Percentiles rank a stretch among this genome's conserved stretches.
These are phyloP conservation scores for Perccottus glenii DNA, from an alignment of 2,113 vertebrate genomes.

Conservation along the genomic window DNA sequence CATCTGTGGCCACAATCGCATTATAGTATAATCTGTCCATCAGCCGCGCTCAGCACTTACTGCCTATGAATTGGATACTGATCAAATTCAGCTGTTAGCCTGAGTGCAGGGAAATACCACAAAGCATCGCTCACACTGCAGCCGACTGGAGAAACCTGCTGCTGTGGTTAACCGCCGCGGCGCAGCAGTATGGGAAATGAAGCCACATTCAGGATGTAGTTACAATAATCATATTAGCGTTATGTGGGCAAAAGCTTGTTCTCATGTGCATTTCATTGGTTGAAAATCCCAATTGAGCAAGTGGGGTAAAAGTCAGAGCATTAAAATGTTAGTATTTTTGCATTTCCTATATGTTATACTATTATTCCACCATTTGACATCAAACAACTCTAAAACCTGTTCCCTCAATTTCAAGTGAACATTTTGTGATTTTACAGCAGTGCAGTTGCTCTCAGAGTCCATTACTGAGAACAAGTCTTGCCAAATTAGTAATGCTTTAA, in stretches of 20 bases:
- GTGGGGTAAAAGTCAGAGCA: constrained; percentile 14
- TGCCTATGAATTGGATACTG: constrained; percentile 38
- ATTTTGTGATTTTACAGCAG: background rate
- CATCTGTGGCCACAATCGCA: constrained; percentile 57
- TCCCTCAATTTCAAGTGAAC: background rate
- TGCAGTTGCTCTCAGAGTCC: too few species aligned
- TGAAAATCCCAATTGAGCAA: constrained; percentile 14
- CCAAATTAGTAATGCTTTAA: background rate
- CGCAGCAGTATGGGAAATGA: constrained; percentile 1
- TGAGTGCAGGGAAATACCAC: constrained; percentile 33
- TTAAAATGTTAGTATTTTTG: background rate
- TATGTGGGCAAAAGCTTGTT: constrained; percentile 10
- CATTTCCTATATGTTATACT: background rate
- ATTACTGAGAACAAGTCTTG: too few species aligned
- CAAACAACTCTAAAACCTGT: background rate
- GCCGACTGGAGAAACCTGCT: constrained; percentile 11
- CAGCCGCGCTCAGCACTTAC: constrained; percentile 49
- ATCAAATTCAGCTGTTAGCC: constrained; percentile 50
- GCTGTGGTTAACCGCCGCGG: constrained; percentile 20
- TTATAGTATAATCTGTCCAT: constrained; percentile 59
- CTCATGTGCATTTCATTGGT: constrained; percentile 15
- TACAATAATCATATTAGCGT: constrained; percentile 19
- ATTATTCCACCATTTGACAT: background rate
- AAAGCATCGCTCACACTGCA: constrained; percentile 9
- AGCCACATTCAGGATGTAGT: background rate